phyloP scores from a whole-genome alignment of 1,140 invertebrate species.

The Sycobia sp. region DNA sequence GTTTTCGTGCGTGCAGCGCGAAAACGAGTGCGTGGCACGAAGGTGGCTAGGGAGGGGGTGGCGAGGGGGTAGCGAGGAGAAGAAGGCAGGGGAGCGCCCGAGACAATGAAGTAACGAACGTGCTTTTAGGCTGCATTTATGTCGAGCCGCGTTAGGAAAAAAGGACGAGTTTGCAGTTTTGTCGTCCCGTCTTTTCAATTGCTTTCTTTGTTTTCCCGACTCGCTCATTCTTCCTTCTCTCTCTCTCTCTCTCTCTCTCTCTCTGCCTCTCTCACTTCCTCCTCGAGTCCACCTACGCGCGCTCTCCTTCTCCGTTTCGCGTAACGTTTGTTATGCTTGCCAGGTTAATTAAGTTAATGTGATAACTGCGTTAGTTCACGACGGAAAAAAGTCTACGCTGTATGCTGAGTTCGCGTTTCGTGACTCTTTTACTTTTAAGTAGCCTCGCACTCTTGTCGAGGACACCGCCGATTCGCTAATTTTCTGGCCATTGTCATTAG shows the following conservation, averaged over 20 bases:
- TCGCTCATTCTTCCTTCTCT: background rate
- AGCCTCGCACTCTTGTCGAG: background rate
- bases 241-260: background rate
- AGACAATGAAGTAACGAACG: slow-evolving; percentile 31
- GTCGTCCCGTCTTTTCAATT: slow-evolving; percentile 20
- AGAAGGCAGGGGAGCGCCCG: background rate
- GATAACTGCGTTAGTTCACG: slow-evolving; percentile 2
- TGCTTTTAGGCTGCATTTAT: slow-evolving; percentile 24
- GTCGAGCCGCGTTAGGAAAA: slow-evolving; percentile 12
- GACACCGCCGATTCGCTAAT: too few relatives aligned
- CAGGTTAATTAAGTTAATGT: slow-evolving; percentile 25
- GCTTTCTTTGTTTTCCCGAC: slow-evolving; percentile 21
- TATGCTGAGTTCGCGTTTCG: too few relatives aligned
- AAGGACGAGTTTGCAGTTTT: slow-evolving; percentile 27
- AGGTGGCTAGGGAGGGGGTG: too few relatives aligned
- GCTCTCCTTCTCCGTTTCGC: background rate
- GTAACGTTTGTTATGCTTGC: background rate
- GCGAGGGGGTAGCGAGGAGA: too few relatives aligned
- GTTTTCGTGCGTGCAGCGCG: background rate
- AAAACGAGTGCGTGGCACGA: background rate
- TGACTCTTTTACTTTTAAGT: background rate
- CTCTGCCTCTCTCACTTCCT: background rate
- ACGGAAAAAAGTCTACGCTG: too few relatives aligned
- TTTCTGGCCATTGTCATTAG: too few relatives aligned
- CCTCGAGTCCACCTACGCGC: background rate